These are phyloP conservation scores for Scaptomyza flava DNA, from an alignment of 2,888 invertebrate species.

Conservation along the genomic window DNA sequence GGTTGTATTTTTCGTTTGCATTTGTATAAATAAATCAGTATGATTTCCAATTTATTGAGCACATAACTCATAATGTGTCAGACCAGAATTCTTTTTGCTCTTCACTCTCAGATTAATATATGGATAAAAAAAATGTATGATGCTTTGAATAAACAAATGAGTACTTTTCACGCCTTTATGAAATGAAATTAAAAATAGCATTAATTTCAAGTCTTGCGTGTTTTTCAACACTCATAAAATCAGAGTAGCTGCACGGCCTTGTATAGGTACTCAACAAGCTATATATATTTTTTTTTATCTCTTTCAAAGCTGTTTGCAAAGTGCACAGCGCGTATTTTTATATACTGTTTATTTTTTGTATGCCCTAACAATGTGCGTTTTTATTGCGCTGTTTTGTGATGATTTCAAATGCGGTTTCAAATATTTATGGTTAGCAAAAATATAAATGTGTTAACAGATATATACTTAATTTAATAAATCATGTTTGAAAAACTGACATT, in stretches of 20 bases:
- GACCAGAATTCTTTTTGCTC: neutral
- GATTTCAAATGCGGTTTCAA: neutral
- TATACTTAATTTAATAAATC: too few species aligned
- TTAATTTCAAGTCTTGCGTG: conserved; percentile 21
- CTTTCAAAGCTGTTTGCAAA: too few species aligned
- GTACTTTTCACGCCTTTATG: conserved; percentile 32
- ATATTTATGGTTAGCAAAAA: too few species aligned
- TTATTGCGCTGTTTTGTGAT: neutral
- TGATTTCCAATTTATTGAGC: conserved; percentile 51
- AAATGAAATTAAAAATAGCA: conserved; percentile 42
- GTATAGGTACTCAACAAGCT: neutral
- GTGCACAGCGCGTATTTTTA: neutral
- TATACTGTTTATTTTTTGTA: conserved; percentile 15
- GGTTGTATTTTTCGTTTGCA: conserved; percentile 3
- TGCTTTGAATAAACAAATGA: conserved; percentile 22
- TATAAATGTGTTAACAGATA: too few species aligned
- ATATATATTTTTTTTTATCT: neutral
- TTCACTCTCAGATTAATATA: conserved; percentile 26
- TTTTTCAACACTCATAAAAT: conserved; percentile 27
- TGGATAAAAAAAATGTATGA: conserved; percentile 8
- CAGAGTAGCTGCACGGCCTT: conserved; percentile 12
- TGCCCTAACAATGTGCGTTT: neutral
- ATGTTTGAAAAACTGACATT: too few species aligned
- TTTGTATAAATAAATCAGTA: conserved; percentile 41
- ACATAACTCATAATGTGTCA: conserved; percentile 40